Evolutionary conservation across 2,797 vertebrate genomes (phyloP).

Genomic region (Eulemur rubriventer): DNA sequence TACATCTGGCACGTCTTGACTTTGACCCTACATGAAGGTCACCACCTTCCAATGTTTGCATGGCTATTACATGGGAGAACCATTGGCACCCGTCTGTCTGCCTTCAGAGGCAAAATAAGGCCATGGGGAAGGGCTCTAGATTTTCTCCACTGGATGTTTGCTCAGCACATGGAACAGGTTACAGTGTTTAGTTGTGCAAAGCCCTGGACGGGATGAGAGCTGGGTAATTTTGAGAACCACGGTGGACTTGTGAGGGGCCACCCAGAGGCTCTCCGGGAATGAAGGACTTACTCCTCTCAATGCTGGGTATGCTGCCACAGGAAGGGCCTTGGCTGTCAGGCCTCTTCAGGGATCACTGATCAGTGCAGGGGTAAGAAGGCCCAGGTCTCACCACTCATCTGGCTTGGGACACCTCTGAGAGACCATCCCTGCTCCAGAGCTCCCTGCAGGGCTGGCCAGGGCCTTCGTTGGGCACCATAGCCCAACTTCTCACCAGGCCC

Average conservation of each 20-base stretch:
- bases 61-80: neutral
- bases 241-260: neutral
- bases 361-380: neutral
- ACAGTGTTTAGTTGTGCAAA: neutral
- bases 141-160: neutral
- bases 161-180: neutral
- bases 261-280: neutral
- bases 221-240: no score
- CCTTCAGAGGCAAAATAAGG: neutral
- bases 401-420: neutral
- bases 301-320: neutral
- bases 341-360: neutral
- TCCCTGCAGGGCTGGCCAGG: neutral
- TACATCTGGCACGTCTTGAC: neutral
- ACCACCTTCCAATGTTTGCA: neutral
- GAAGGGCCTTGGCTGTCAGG: neutral
- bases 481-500: neutral
- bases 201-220: neutral
- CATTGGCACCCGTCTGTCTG: neutral
- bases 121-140: neutral
- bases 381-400: neutral
- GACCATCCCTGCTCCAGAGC: no score
- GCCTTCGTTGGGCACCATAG: neutral
- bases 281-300: neutral
- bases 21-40: neutral